Base-by-base conservation (phyloP, 2,888 invertebrate genomes). In the Homarus gammarus region DNA sequence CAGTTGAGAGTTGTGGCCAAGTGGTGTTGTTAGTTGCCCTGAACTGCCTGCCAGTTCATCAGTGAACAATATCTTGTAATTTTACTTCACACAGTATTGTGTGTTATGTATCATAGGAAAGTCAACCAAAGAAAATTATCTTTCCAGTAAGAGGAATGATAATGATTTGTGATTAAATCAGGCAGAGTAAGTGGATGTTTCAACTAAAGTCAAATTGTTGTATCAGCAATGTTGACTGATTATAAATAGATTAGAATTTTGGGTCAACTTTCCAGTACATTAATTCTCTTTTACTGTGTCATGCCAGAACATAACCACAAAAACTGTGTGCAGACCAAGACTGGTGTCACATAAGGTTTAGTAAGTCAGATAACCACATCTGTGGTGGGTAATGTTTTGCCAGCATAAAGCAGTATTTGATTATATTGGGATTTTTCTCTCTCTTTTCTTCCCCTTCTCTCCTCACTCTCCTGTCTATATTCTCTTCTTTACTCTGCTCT, bases 81-180 rank as follows among this genome's bases (percentile, higher is more conserved):
- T 49, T 75, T 44, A 75, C 27, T 27, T 49, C 22, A n/a, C 40
- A 40, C 40, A 75, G 75, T 51, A 83, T 31, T 72, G 38, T 83
- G 51, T 70, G 72, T 49, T 83, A 18, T 82, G 40, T 82, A 64
- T 83, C 38, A 36, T 40, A 64, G 27, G 49, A 85, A 68, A 78
- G 85, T 78, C 77, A 77, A 85, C 85, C 85, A 85, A 85, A 85
- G 85, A 85, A 85, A 78, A 38, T 78, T 72, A 85, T 68, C 70
- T 83, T 83, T 33, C 56, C 33, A 56, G 3, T 51, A 33, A 70
- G 61, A 75, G 84, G 73, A 84, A 83, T 51, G 36, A 56, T 84
- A 73, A 72, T 70, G n/a, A 84, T 68, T n/a, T 83, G 49, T 72
- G 36, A 83, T 72, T 68, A 31, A 83, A 49, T 72, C 51, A 70